Base-by-base conservation (phyloP, 1,140 invertebrate genomes). In the Dendrolimus punctatus region DNA sequence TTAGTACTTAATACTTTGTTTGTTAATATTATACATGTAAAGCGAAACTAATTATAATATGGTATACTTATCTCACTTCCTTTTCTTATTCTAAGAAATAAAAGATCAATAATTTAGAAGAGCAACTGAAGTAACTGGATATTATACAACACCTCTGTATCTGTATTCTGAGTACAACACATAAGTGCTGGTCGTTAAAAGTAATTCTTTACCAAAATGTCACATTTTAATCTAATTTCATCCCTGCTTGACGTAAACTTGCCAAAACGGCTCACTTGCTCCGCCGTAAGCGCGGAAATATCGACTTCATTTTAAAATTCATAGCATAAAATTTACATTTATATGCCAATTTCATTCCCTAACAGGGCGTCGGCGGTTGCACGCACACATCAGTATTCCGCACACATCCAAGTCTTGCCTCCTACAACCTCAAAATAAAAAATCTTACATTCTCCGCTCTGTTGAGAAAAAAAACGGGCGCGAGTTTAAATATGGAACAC, bases 271-370 rank as follows among this genome's bases (percentile, higher is more conserved):
- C 68, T 68, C 75, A 64, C 58, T 57, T 62, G 53, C 57, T 56
- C 57, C 65, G 60, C 71, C 68, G 69, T 68, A 68, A 76, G 72
- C 73, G 73, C 61, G 76, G 76, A 82, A 80, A 73, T 84, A 85
- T 86, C 80, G 80, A 78, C 80, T 86, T 71, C 73, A 84, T 84
- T 86, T 84, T 86, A 86, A 86, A 86, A 86, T 86, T 86, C 83
- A 86, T 86, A 78, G 83, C 83, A 83, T 86, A 84, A 86, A 84
- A 86, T 86, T 84, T 86, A 84, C 83, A 86, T 86, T 86, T 86
- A 86, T 86, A 84, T 84, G 83, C 83, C 83, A 84, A 86, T 86
- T 86, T 86, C 79, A 83, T 83, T 81, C 79, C 82, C 73, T 83
- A 83, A 80, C 80, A 76, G 78, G 72, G 76, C 70, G 71, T 74